These are phyloP conservation scores for Hypsibius dujardini DNA, from an alignment of 1,140 invertebrate genomes.

Conservation along the genomic window DNA sequence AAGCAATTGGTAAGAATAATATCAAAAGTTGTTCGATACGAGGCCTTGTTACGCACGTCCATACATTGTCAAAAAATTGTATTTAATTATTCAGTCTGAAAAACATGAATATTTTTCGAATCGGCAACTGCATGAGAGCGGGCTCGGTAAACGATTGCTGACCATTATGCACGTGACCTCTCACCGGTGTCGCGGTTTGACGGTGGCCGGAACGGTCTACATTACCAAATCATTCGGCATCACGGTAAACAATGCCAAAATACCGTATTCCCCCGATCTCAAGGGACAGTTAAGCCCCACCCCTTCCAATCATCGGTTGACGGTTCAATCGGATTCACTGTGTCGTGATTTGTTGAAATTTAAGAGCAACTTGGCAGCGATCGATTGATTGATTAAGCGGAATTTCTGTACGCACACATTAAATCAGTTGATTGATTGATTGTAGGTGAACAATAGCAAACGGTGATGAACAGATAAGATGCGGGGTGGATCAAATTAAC, in stretches of 20 bases:
- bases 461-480: too few species aligned
- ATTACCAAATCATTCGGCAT: background rate
- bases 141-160: background rate
- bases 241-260: background rate
- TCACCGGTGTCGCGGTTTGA: background rate
- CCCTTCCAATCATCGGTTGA: too few species aligned
- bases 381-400: too few species aligned
- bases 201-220: background rate
- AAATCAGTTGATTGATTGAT: too few species aligned
- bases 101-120: too few species aligned
- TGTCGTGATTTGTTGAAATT: too few species aligned
- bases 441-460: too few species aligned
- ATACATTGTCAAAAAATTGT: background rate
- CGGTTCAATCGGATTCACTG: too few species aligned
- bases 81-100: background rate
- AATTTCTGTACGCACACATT: too few species aligned
- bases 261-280: background rate
- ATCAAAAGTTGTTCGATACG: background rate
- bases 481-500: too few species aligned
- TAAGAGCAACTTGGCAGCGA: too few species aligned
- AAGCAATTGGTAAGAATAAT: background rate
- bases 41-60: background rate
- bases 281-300: background rate
- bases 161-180: background rate
- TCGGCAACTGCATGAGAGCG: too few species aligned